phyloP scores from a whole-genome alignment of 2,888 invertebrate genomes.

The Tethea ocularis region DNA sequence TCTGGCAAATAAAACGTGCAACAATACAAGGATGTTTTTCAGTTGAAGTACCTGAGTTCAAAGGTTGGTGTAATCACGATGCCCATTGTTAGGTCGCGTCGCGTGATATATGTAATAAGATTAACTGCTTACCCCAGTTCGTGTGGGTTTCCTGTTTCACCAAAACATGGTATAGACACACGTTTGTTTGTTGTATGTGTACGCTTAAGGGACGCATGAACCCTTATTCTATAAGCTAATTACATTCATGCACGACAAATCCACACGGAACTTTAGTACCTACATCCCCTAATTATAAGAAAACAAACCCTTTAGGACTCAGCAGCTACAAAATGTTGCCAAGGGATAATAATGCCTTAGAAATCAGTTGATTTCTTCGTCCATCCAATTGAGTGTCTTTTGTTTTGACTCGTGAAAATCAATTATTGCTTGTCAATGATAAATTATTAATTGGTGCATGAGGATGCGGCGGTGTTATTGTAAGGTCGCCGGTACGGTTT shows the following conservation, averaged over 20 bases:
- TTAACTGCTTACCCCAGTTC: slow-evolving; percentile 27
- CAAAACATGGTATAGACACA: slow-evolving; percentile 7
- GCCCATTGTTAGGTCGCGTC: slow-evolving; percentile 16
- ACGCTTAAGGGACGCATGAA: slow-evolving; percentile 11
- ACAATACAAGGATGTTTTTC: too few relatives aligned
- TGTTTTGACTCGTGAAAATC: background rate
- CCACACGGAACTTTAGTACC: background rate
- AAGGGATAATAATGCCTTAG: too few relatives aligned
- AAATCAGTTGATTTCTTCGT: background rate
- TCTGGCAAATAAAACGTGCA: too few relatives aligned
- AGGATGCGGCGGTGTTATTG: background rate
- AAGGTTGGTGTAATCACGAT: slow-evolving; percentile 7
- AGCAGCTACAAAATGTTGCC: background rate
- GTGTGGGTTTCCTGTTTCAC: slow-evolving; percentile 25
- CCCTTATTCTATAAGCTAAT: background rate
- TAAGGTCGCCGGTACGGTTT: slow-evolving; percentile 26
- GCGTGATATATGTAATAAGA: slow-evolving; percentile 30
- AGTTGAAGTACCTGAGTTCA: background rate
- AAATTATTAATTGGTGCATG: slow-evolving; percentile 1
- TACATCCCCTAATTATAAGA: background rate
- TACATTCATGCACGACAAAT: background rate
- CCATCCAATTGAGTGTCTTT: background rate
- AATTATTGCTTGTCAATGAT: background rate
- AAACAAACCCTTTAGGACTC: background rate
- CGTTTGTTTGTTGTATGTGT: slow-evolving; percentile 1